phyloP scores from a whole-genome alignment of 1,140 invertebrate genomes.

The Trialeurodes vaporariorum region DNA sequence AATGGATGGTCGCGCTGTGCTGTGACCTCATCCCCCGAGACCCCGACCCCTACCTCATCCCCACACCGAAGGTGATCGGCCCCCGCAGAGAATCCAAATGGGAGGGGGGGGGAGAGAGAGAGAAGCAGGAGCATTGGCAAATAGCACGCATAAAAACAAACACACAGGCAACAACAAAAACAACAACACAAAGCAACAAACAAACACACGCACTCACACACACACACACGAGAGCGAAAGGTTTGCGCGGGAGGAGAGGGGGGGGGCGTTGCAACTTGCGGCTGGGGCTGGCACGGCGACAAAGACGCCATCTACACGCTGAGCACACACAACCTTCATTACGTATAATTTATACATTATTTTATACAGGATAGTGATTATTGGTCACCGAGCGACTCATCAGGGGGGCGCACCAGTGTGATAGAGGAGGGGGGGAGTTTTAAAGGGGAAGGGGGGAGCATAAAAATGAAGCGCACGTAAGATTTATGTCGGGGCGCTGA shows the following conservation, averaged over 20 bases:
- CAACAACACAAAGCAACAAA: background rate
- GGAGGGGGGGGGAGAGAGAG: too few relatives aligned
- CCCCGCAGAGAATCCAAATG: background rate
- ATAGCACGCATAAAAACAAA: background rate
- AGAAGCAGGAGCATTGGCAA: background rate
- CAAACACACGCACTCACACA: too few relatives aligned
- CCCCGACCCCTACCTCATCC: background rate
- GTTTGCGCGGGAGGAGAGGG: too few relatives aligned
- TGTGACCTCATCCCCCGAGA: background rate
- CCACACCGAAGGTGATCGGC: background rate
- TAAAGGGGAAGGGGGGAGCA: background rate
- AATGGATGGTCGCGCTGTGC: background rate
- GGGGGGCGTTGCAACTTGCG: too few relatives aligned
- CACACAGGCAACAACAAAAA: background rate
- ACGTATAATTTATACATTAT: slow-evolving; percentile 1
- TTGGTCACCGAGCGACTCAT: background rate
- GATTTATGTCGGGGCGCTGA: background rate
- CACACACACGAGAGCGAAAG: too few relatives aligned
- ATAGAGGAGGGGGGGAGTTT: background rate
- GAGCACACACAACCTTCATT: background rate
- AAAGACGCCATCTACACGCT: background rate
- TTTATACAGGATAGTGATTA: background rate
- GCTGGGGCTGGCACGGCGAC: background rate
- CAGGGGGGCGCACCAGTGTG: background rate
- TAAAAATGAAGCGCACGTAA: background rate